Conservation (phyloP, 2,113 vertebrate species). For the Oenanthe oenanthe region DNA sequence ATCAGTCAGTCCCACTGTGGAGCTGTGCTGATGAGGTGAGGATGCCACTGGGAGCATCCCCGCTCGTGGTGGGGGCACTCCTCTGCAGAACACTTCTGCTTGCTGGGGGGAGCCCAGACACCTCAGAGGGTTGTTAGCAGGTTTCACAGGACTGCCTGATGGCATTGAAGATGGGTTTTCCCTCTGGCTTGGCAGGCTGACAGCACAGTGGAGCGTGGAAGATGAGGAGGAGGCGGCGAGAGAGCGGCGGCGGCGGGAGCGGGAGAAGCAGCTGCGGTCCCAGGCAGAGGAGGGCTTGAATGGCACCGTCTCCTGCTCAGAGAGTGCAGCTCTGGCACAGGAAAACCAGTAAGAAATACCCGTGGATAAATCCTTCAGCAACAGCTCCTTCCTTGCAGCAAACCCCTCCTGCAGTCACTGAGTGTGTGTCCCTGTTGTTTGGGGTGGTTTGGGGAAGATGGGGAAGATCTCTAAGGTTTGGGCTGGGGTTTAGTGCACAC, state of each 20-base stretch:
- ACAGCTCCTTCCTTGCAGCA: not conserved
- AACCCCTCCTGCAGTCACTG: not conserved
- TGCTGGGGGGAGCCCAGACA: accelerated
- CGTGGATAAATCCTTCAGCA: not conserved
- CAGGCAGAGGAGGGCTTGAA: conserved; percentile 46
- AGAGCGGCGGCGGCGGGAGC: conserved; percentile 75
- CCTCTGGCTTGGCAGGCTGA: conserved; percentile 75
- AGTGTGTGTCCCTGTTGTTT: accelerated
- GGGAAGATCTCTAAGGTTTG: not conserved
- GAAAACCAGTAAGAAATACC: conserved; percentile 64
- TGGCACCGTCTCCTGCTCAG: not conserved
- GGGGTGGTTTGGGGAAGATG: not conserved
- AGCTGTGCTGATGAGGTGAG: accelerated
- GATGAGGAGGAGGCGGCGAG: conserved; percentile 84
- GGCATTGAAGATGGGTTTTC: not conserved
- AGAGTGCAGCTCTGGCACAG: not conserved
- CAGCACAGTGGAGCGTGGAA: conserved; percentile 84
- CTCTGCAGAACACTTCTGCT: not conserved
- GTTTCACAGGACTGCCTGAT: not conserved
- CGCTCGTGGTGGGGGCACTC: accelerated
- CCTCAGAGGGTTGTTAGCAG: not conserved
- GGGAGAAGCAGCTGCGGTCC: conserved; percentile 70
- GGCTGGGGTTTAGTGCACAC: not conserved
- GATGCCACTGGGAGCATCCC: accelerated
- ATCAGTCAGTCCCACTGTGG: accelerated